Conservation (phyloP, 53 echinoderm and acorn worm species). For the Arbacia lixula region DNA sequence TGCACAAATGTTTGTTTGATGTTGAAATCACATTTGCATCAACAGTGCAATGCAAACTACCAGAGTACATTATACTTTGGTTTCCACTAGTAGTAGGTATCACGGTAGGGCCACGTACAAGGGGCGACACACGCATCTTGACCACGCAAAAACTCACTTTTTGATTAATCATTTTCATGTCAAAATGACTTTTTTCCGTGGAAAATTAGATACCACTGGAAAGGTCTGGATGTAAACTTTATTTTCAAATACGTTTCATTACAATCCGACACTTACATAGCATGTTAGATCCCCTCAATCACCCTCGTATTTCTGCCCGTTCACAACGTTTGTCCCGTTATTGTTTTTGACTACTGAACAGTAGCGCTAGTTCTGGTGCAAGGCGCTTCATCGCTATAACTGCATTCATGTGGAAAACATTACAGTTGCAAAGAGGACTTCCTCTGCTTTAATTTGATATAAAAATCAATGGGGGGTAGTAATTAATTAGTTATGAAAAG, state of each 20-base stretch:
- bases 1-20: no score
- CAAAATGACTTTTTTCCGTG: neutral
- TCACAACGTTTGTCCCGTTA: neutral
- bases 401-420: neutral
- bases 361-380: neutral
- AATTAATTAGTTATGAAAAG: neutral
- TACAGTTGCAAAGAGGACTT: neutral
- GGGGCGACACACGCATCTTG: neutral
- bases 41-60: no score
- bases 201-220: neutral
- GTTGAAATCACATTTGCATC: no score
- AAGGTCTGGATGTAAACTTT: neutral
- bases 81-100: constrained; percentile 7
- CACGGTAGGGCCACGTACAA: neutral
- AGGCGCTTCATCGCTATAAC: neutral
- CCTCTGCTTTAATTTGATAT: neutral
- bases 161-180: neutral
- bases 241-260: neutral
- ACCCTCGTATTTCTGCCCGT: neutral
- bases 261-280: neutral
- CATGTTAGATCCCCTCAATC: neutral
- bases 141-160: neutral
- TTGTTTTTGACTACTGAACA: no score
- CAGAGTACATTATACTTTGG: no score
- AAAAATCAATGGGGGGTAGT: neutral